Evolutionary conservation across 2,113 vertebrate species (phyloP), one percentile per base, ranked within the genome.

Genomic region (Pygoscelis adeliae): DNA sequence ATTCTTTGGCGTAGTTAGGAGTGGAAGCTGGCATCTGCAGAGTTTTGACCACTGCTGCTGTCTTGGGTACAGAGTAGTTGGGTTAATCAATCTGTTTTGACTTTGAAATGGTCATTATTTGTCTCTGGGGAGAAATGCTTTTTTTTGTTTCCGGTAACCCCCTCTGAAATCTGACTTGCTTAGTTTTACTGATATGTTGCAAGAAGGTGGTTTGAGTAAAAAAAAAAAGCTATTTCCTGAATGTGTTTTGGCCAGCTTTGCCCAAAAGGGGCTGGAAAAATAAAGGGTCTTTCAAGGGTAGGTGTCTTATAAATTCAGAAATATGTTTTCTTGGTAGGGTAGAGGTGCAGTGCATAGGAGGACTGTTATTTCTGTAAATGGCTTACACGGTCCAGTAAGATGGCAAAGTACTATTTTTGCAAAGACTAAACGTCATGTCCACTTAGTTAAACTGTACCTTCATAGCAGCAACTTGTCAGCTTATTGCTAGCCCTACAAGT

Each of bases 281-380:
- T 36, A 14, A 26, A 83, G 29, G 13, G 6, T 14, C 27, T 84
- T 62, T 21, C 10, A 25, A 22, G 72, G 11, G 12, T 59, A 40
- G 25, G 3, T 36, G 47, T 46, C 50, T 70, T 13, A 14, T 3
- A 44, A 44, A 47, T 30, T 27, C 44, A 62, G 40, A 77, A 92
- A 10, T 40, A 2, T 0, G 0, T 44, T 69, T 72, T 65, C 2
- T 3, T 65, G 58, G 49, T 66, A 16, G 71, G 12, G 6, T 17
- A 11, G 74, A 77, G 29, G 30, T 27, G 65, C 78, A 61, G 65
- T 40, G 34, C 2, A 0, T 23, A 13, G 38, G 10, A 27, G 40
- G 44, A 34, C 34, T 72, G 30, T 89, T 77, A 22, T 46, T 82
- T 89, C 47, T 82, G 46, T n/a, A 83, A 63, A 22, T 25, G 30